Percentiles rank a stretch among this genome's conserved stretches.
Conservation (phyloP, 2,113 vertebrate species). For the Gavia stellata region DNA sequence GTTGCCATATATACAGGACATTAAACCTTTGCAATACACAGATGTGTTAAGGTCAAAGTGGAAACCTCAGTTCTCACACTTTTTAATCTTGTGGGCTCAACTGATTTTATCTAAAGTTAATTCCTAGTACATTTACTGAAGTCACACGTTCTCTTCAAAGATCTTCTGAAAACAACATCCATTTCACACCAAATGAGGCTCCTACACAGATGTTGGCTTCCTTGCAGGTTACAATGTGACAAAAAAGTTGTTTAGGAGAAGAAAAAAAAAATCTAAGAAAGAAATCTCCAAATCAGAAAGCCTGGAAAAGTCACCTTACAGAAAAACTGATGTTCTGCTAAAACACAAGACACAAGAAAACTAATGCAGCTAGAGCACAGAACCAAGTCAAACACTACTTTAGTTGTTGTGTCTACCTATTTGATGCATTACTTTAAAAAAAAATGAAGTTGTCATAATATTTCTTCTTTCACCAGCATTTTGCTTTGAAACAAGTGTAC, state of each 20-base stretch:
- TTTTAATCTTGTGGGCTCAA: not conserved
- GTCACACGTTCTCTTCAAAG: not conserved
- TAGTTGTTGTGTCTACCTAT: not conserved
- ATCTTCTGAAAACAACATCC: not conserved
- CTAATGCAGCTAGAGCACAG: not conserved
- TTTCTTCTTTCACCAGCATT: not conserved
- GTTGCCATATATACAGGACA: not conserved
- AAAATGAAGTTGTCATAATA: not conserved
- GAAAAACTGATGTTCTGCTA: not conserved
- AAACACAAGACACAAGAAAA: not conserved
- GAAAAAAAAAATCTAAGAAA: not conserved
- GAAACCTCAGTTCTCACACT: not conserved
- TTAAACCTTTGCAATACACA: not conserved
- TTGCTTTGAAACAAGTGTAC: not conserved
- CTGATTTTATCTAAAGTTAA: not conserved
- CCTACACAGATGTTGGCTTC: not conserved
- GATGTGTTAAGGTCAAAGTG: not conserved
- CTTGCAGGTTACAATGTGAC: not conserved
- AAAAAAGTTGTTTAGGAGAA: not conserved
- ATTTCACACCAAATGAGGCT: not conserved
- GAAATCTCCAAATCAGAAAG: not conserved
- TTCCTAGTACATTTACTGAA: not conserved
- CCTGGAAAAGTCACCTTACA: not conserved
- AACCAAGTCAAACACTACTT: not conserved
- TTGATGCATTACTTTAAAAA: not conserved